Conservation (phyloP, 2,113 vertebrate species). For the Oryzias melastigma region DNA sequence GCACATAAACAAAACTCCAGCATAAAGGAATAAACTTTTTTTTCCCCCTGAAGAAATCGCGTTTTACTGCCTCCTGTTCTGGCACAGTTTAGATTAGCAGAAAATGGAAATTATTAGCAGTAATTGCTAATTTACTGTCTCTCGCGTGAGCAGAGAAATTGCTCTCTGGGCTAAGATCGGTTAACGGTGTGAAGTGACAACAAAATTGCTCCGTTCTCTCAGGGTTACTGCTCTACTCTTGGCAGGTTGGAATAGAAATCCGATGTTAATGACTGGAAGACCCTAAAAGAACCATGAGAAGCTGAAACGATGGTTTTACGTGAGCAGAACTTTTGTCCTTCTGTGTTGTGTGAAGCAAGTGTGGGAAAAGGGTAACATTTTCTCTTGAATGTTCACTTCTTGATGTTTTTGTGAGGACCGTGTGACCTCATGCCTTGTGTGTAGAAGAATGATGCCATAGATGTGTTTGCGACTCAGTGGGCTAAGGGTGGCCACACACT, state of each 20-base stretch:
- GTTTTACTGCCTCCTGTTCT: constrained; percentile 16
- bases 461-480: constrained; percentile 32
- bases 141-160: constrained; percentile 15
- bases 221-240: constrained; percentile 53
- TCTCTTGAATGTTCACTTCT: constrained; percentile 9
- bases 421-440: too few species aligned
- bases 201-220: constrained; percentile 48
- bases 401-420: too few species aligned
- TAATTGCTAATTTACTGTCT: constrained; percentile 48
- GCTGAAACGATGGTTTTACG: constrained; percentile 52
- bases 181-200: constrained; percentile 57
- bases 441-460: constrained; percentile 11
- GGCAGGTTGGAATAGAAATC: constrained; percentile 52
- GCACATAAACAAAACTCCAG: constrained; percentile 19
- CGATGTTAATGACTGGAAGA: constrained; percentile 51
- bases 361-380: constrained; percentile 68
- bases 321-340: constrained; percentile 24
- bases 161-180: constrained; percentile 32
- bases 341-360: constrained; percentile 27
- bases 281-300: constrained; percentile 34
- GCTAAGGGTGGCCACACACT: constrained; percentile 20
- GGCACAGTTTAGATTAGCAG: constrained; percentile 14
- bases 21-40: neutral
- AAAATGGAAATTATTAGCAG: constrained; percentile 56
- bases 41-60: neutral